Evolutionary conservation across 1,140 invertebrate genomes (phyloP), one percentile per base, ranked within the genome.

Genomic region (Formica selysi): DNA sequence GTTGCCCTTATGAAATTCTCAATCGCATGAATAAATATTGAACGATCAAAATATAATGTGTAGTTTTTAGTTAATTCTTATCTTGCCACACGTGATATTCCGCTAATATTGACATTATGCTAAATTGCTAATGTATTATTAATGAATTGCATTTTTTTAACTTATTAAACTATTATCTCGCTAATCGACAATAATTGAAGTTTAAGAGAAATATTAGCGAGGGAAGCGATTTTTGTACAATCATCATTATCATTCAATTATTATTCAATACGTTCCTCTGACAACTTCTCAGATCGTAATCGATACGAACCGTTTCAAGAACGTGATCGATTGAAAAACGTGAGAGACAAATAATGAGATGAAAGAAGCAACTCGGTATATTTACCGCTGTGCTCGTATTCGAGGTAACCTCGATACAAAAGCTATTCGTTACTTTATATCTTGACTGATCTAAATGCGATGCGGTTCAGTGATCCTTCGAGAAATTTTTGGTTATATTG

Each of bases 321-420:
- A 51, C 3, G 26, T 65, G 26, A 36, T n/a, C 26, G n/a, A 67
- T 79, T 51, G 62, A 67, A 79, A 79, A 79, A 67, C 57, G 36
- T 41, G 73, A 61, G 22, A 76, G 73, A 76, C 16, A 65, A 78
- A 67, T 78, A 78, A 78, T 51, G 41, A 67, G 29, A 65, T 48
- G 61, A 78, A 78, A 65, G 61, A 44, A 65, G 38, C 10, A 62
- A 61, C 41, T 36, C 19, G 16, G 16, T 67, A 38, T 64, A 38
- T 62, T 8, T 26, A 65, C 7, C 13, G 26, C 38, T 64, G 57
- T 26, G 38, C 44, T 78, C 26, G 38, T 67, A 78, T 78, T 76
- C 76, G 22, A 76, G 4, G 13, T 67, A 48, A 78, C 26, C 29
- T 51, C 76, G 38, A 78, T 78, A 67, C 61, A 67, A 78, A 51